phyloP scores from a whole-genome alignment of 2,113 vertebrate species.

The Choloepus hoffmanni region DNA sequence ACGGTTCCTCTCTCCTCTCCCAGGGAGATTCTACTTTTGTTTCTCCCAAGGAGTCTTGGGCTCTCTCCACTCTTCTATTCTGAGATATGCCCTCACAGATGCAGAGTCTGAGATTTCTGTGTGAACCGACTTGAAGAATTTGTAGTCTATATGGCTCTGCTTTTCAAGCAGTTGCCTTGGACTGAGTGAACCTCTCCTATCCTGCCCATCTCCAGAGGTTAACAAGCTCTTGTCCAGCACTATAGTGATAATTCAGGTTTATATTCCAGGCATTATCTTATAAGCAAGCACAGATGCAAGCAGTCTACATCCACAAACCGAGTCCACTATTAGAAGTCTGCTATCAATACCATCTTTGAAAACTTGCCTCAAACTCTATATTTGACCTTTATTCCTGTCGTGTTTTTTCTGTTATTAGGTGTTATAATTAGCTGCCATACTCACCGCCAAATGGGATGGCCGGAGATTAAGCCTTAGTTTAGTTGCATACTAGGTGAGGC shows the following conservation, averaged over 20 bases:
- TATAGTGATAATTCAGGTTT: background rate
- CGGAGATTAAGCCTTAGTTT: slow-evolving; percentile 36
- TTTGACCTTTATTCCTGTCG: background rate
- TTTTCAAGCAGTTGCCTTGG: background rate
- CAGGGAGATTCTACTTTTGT: background rate
- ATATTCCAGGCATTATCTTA: background rate
- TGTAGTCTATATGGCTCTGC: background rate
- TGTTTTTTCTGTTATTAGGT: background rate
- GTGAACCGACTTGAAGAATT: background rate
- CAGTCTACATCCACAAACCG: background rate
- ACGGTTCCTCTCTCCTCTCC: background rate
- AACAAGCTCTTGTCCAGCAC: background rate
- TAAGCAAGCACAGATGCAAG: background rate
- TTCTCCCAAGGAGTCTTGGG: background rate
- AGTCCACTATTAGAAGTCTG: background rate
- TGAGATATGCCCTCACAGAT: background rate
- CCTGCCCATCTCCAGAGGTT: background rate
- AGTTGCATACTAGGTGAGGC: background rate
- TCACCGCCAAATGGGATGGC: background rate
- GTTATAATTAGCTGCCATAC: slow-evolving; percentile 16
- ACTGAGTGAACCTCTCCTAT: background rate
- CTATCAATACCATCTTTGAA: background rate
- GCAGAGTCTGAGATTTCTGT: background rate
- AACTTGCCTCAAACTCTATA: background rate
- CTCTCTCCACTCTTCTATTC: background rate